Conservation (phyloP, 2,113 vertebrate genomes). For the Bothrops jararaca region DNA sequence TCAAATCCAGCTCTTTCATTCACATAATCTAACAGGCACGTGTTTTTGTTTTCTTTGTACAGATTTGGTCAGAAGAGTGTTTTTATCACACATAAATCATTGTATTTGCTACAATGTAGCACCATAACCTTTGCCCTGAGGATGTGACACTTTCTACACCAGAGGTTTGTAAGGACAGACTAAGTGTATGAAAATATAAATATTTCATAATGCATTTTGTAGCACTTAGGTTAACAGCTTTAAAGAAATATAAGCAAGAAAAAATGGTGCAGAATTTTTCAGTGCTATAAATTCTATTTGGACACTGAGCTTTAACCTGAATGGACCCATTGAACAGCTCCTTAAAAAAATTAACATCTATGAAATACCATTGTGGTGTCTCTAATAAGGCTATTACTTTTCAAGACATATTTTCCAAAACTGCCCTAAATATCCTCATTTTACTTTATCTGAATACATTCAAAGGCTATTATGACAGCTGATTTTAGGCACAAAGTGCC, state of each 20-base stretch:
- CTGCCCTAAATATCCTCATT: neutral
- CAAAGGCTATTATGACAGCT: constrained; percentile 10
- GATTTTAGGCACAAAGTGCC: neutral
- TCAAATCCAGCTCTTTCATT: neutral
- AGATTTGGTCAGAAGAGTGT: neutral
- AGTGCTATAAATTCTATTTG: neutral
- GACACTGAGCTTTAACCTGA: neutral
- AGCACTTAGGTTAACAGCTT: neutral
- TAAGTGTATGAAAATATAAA: neutral
- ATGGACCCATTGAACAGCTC: neutral
- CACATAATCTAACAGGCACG: neutral
- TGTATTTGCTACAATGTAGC: neutral
- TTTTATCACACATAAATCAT: neutral
- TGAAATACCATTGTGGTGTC: neutral
- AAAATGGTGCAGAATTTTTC: neutral
- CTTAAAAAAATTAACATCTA: neutral
- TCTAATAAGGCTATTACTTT: neutral
- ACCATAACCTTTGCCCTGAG: neutral
- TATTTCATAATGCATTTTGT: neutral
- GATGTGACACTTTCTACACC: neutral
- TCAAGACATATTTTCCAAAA: neutral
- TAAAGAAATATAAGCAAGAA: neutral
- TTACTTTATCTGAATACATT: constrained; percentile 24
- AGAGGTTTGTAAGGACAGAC: neutral
- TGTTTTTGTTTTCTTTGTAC: neutral